Evolutionary conservation across 2,113 vertebrate species (phyloP), one percentile per base, ranked within the genome.

Genomic region (Budorcas taxicolor): DNA sequence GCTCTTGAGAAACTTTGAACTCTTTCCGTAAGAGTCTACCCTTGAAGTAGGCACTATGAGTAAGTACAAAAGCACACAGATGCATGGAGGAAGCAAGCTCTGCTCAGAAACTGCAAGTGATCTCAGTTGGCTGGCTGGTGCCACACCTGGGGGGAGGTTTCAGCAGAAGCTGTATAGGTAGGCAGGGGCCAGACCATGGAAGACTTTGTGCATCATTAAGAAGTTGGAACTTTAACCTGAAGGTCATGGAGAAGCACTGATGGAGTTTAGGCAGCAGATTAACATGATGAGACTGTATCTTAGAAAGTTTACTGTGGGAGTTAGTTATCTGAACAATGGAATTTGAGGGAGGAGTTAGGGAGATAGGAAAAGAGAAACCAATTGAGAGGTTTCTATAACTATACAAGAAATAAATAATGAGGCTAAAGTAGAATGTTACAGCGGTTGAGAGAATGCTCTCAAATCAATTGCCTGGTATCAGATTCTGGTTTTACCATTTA

Each of bases 401-500:
- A 53, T 8, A 13, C 19, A 52, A 55, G n/a, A 91, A 87, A 50
- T 86, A 57, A 64, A 57, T 21, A 19, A 19, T 7, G 13, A 86
- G 14, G 33, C 16, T 53, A 40, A 57, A 55, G 6, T 5, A 50
- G 89, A 43, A 87, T 45, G 21, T 40, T 14, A 40, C 0, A 67
- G 55, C 43, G 2, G 4, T 53, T n/a, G 55, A 60, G 27, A 55
- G 8, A 83, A n/a, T 8, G 2, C 17, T 43, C 17, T 43, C 27
- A 45, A 10, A 11, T 80, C 13, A 55, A 16, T 0, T 9, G 86
- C 17, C 21, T 90, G 16, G 16, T 16, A 78, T 94, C 71, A 67
- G 47, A 91, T 95, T 29, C 33, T 31, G 64, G 17, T 60, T 81
- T 93, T 96, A 60, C 27, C 31, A 50, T 88, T 95, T 82, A 89